A percentile compares a stretch with the other conserved stretches of the same genome.
phyloP scores from a whole-genome alignment of 2,888 invertebrate species.

The Carpatolechia fugitivella region DNA sequence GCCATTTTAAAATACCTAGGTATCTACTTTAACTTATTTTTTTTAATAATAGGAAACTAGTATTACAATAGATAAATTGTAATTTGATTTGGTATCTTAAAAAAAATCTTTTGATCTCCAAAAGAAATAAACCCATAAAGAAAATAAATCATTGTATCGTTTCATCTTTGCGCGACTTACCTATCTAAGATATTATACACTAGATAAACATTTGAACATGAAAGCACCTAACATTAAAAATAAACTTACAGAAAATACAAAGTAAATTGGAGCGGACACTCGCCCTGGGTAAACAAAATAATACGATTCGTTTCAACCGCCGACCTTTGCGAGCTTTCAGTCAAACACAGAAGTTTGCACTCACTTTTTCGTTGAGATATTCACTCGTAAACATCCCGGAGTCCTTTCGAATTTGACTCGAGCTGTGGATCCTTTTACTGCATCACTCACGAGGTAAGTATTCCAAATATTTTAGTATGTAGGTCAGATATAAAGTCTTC shows the following conservation, averaged over 20 bases:
- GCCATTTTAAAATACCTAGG: no score
- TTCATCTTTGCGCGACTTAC: neutral
- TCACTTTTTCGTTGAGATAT: constrained; percentile 6
- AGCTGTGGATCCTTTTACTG: neutral
- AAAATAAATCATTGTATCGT: no score
- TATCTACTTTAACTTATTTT: no score
- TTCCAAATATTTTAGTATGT: neutral
- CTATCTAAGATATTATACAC: neutral
- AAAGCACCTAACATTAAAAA: constrained; percentile 1
- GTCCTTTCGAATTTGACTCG: neutral
- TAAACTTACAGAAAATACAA: constrained; percentile 1
- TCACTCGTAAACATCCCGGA: constrained; percentile 1
- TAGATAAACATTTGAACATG: neutral
- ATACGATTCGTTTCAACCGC: constrained; percentile 37
- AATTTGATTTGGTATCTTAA: no score
- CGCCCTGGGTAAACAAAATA: constrained; percentile 31
- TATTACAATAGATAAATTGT: no score
- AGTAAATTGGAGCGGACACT: constrained; percentile 30
- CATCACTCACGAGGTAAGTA: neutral
- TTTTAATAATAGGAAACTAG: no score
- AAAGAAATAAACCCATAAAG: no score
- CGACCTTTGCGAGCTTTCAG: constrained; percentile 14
- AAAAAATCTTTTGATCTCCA: no score
- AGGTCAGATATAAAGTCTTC: no score
- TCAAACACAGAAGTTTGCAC: constrained; percentile 8